phyloP scores from a whole-genome alignment of 2,113 vertebrate species.

The Cygnus atratus region DNA sequence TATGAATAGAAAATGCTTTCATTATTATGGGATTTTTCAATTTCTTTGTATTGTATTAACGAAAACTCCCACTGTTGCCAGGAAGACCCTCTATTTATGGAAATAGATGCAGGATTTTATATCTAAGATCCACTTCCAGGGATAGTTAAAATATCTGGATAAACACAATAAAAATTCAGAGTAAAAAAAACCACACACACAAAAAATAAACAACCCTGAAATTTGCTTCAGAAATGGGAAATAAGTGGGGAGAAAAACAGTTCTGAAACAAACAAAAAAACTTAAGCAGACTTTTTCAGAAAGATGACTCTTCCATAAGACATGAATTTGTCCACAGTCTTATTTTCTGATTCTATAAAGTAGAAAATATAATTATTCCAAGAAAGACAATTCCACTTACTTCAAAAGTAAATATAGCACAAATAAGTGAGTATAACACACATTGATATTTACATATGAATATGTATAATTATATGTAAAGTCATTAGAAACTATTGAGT shows the following conservation, averaged over 20 bases:
- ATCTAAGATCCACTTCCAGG: not conserved
- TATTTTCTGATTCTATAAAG: not conserved
- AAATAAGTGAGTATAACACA: too few species aligned
- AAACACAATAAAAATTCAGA: not conserved
- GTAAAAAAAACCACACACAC: not conserved
- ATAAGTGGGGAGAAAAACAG: fast-evolving
- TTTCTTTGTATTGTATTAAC: not conserved
- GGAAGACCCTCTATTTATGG: not conserved
- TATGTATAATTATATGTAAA: not conserved
- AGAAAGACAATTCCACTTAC: not conserved
- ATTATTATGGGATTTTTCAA: not conserved
- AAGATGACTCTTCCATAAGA: not conserved
- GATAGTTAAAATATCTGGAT: not conserved
- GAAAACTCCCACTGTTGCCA: not conserved
- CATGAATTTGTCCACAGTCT: too few species aligned
- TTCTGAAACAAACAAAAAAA: not conserved
- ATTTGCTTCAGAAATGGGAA: not conserved
- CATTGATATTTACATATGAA: too few species aligned
- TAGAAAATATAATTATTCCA: not conserved
- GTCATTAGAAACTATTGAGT: not conserved
- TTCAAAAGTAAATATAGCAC: not conserved
- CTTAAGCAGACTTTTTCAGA: not conserved
- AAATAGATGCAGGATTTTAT: not conserved
- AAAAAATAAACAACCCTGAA: not conserved
- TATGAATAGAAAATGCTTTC: not conserved